Base-by-base conservation (phyloP, 2,113 vertebrate species). In the Glareola pratincola region DNA sequence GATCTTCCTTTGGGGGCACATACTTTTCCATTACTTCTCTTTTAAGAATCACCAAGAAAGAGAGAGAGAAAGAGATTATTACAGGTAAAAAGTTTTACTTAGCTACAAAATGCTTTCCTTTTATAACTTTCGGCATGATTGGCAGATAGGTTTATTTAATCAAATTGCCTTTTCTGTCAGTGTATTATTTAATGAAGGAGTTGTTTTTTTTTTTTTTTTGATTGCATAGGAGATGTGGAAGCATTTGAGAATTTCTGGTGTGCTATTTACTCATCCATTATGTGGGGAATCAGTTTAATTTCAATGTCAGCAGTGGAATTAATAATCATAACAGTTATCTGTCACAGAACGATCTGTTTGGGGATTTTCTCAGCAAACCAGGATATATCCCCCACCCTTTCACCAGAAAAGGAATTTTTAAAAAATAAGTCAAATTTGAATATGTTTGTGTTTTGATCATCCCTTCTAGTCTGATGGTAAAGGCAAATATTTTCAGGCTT, bases 271-370 rank as follows among this genome's bases (percentile, higher is more conserved):
- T 95, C 74, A 91, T 85, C 95, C 69, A 79, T 96, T 94, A 94
- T 89, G 76, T 91, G 95, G 86, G 80, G 95, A 97, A 97, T 97
- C 76, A 64, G 91, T 92, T 85, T 96, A 94, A 97, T 97, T 97
- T 97, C 89, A 85, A 63, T 94, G 94, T 94, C 95, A 94, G 86
- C 88, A 76, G 84, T 92, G 57, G 91, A 96, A 82, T 96, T 97
- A 97, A 91, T 92, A 96, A 95, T 91, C 67, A 79, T 94, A 91
- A 88, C 84, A 92, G 63, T 93, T 97, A 92, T 80, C 82, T 92
- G 91, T 97, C 94, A 92, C 86, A 90, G 71, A 96, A 66, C 51
- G 14, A 93, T 94, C 57, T 90, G 63, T 83, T 83, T 90, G 85
- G 91, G 80, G 59, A 93, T 94, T 95, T 96, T 95, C 69, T 96